These are phyloP conservation scores for Nymphalis polychloros DNA, from an alignment of 2,888 invertebrate species.

Conservation along the genomic window DNA sequence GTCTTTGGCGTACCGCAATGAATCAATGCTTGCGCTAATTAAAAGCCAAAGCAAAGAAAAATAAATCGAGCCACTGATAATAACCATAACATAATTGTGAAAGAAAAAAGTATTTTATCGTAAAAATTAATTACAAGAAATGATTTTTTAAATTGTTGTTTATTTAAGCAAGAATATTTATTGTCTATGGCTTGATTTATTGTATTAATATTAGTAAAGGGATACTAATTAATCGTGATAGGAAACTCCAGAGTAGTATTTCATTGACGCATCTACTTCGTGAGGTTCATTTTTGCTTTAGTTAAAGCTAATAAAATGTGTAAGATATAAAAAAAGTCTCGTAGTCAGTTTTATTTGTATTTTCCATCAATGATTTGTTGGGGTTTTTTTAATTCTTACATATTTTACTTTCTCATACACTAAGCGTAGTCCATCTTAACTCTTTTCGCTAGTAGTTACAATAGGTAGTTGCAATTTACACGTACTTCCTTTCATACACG, in stretches of 20 bases:
- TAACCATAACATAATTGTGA: too few species aligned
- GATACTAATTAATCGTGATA: conserved; percentile 1
- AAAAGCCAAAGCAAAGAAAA: too few species aligned
- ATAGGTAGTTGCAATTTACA: conserved; percentile 35
- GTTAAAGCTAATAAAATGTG: conserved; percentile 19
- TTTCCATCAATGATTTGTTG: background rate
- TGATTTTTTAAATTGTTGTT: too few species aligned
- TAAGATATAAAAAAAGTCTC: conserved; percentile 21
- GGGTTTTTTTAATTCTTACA: conserved; percentile 25
- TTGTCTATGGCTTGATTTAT: conserved; percentile 25
- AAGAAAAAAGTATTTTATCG: too few species aligned
- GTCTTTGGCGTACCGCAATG: too few species aligned
- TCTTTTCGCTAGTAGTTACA: conserved; percentile 35
- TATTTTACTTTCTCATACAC: conserved; percentile 23
- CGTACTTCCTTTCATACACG: conserved; percentile 37
- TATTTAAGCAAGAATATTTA: background rate
- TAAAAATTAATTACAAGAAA: too few species aligned
- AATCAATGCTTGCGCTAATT: too few species aligned
- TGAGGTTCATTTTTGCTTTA: conserved; percentile 28
- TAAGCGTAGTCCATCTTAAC: conserved; percentile 26
- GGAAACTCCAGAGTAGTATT: conserved; percentile 3
- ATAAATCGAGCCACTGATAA: too few species aligned
- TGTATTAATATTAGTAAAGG: background rate
- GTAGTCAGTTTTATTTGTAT: background rate
- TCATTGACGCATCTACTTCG: conserved; percentile 22